Conservation (phyloP, 2,888 invertebrate genomes). For the Calephelis perditalis region DNA sequence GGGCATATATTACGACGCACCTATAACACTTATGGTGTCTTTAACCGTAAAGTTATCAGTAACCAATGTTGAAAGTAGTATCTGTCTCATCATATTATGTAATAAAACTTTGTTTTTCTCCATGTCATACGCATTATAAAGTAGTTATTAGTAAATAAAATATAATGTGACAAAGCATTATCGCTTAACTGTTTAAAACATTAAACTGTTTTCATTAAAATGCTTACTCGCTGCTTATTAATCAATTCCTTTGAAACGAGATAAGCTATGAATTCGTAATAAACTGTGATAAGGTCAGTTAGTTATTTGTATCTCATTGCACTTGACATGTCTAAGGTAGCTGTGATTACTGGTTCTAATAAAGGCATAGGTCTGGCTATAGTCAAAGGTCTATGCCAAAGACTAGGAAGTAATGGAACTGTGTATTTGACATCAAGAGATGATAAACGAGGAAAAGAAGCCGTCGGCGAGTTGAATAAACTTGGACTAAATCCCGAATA, state of each 20-base stretch:
- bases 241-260: background rate
- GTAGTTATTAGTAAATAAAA: too few species aligned
- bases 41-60: too few species aligned
- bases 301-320: background rate
- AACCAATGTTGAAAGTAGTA: too few species aligned
- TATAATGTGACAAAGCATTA: too few species aligned
- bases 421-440: constrained; percentile 71
- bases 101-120: too few species aligned
- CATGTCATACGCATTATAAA: too few species aligned
- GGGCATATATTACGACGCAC: too few species aligned
- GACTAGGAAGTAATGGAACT: constrained; percentile 73
- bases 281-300: background rate
- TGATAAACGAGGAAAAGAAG: constrained; percentile 36
- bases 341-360: constrained; percentile 80
- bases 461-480: constrained; percentile 36
- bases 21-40: too few species aligned
- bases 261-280: background rate
- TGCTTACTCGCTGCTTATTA: too few species aligned
- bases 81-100: too few species aligned
- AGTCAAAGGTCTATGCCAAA: constrained; percentile 77
- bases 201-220: too few species aligned
- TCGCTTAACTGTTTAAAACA: background rate
- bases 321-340: constrained; percentile 33
- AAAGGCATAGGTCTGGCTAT: constrained; percentile 83
- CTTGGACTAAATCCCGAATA: constrained; percentile 33